Base-by-base conservation (phyloP, 2,888 invertebrate genomes). In the Gymnosoma rotundatum region DNA sequence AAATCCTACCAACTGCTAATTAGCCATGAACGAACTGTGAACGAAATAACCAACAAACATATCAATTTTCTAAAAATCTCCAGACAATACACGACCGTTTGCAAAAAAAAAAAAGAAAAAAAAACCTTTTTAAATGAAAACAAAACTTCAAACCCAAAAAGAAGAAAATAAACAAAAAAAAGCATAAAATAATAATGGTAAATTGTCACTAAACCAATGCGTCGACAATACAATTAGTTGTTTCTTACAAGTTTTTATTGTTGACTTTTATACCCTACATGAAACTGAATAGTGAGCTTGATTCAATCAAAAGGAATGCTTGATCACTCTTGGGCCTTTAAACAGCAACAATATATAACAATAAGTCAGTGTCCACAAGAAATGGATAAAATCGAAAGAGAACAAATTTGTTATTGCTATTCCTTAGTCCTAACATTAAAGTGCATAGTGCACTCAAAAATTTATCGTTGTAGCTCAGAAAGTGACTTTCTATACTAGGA, bases 141-240 rank as follows among this genome's bases (percentile, higher is more conserved):
- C 10, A 38, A 54, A 60, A 66, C n/a, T 67, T 74, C 21, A 54
- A 67, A 74, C 4, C 14, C 12, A 64, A 58, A 32, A n/a, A 61
- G 66, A 60, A 54, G 38, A 69, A 61, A 79, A 79, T 73, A 64
- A 21, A 21, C 21, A 54, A 48, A 72, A 69, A 78, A 56, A 72
- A 32, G 32, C 32, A 32, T 54, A n/a, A 70, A 61, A 48, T 42
- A 60, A 66, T 56, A 74, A 69, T 78, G 38, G 79, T 42, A 81
- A 84, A 84, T 84, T 84, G 83, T 81, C 78, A 84, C 81, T 80
- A 83, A 83, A 63, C 69, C 73, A 83, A 76, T 83, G 83, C 80
- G 83, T 83, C 83, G 80, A 83, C 76, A 80, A 80, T 67, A 73
- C 76, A 83, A 83, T 83, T 83, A 76, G 83, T 69, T 80, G 72